Evolutionary conservation across 1,140 invertebrate species (phyloP).

Genomic region (Drosophila prosaltans): DNA sequence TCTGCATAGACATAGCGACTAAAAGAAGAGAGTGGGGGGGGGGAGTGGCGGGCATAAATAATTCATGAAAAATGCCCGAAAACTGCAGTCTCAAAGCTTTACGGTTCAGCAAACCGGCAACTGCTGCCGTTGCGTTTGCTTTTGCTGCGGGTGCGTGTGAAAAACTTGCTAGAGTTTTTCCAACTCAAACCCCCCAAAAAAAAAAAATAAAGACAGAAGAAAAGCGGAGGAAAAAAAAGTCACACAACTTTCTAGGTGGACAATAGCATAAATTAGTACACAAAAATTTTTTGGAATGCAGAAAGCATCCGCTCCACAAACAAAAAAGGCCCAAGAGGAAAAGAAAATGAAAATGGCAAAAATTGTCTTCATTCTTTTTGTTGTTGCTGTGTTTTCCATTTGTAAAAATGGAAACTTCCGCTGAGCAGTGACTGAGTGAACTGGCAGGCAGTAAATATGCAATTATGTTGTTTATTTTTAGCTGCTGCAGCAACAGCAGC

Average conservation of each 20-base stretch:
- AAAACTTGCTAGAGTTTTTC: constrained; percentile 14
- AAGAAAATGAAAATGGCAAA: constrained; percentile 35
- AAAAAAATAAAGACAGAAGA: constrained; percentile 16
- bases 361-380: constrained; percentile 1
- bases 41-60: background rate
- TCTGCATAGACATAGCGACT: background rate
- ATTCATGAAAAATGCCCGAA: constrained; percentile 15
- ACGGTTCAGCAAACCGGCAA: constrained; percentile 42
- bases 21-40: background rate
- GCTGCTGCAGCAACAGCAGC: constrained; percentile 27
- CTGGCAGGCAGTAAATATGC: constrained; percentile 41
- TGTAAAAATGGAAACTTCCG: constrained; percentile 67
- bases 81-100: constrained; percentile 20
- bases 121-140: constrained; percentile 1
- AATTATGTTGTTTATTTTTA: constrained; percentile 73
- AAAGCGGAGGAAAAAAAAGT: constrained; percentile 23
- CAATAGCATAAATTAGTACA: constrained; percentile 59
- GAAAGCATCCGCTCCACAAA: constrained; percentile 51
- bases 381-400: constrained; percentile 17
- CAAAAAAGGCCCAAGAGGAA: constrained; percentile 21
- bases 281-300: constrained; percentile 47
- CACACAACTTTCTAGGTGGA: constrained; percentile 47
- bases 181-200: background rate
- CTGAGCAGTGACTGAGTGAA: constrained; percentile 17
- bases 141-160: constrained; percentile 7